Base-by-base conservation (phyloP, 2,113 vertebrate species). In the Odocoileus hemionus region DNA sequence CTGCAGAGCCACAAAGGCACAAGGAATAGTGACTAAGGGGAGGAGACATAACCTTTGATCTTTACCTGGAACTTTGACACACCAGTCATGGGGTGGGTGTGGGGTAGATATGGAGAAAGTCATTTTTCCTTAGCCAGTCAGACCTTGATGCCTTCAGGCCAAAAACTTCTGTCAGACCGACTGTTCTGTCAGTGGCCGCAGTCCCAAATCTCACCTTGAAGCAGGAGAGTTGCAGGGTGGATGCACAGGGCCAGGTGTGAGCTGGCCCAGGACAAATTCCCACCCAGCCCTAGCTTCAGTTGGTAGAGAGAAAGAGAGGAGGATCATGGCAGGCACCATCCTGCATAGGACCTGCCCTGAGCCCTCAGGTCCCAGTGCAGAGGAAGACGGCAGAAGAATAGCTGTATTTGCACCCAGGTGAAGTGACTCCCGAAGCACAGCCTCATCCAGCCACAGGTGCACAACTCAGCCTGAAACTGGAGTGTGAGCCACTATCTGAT, bases 351-450 rank as follows among this genome's bases (percentile, higher is more conserved):
- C 3, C 28, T 30, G 6, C 26, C 39, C 26, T 21, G 19, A 47
- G 19, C 2, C 26, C 28, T 54, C 21, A 23, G 21, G 25, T 25
- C 28, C n/a, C n/a, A 5, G n/a, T 0, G 0, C 33, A 78, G 43
- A 54, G 26, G 2, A 16, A 25, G 23, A 60, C 17, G 16, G 45
- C 19, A 8, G 74, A 36, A 58, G 4, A 10, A 14, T 0, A 3
- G 19, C 28, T 6, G 0, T 36, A 23, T 30, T 28, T 33, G 2
- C 30, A 55, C 50, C 21, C 7, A 21, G 6, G 12, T 43, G 19
- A 21, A 47, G 7, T 50, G 39, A 52, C 33, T 30, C n/a, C 7
- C 1, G 12, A 26, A 12, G 26, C 13, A 50, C 26, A 43, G 26
- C 7, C 9, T 19, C 26, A 15, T 52, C 1, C 26, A 43, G 30